Evolutionary conservation across 2,888 invertebrate genomes (phyloP).

Genomic region (Lasioglossum morio): DNA sequence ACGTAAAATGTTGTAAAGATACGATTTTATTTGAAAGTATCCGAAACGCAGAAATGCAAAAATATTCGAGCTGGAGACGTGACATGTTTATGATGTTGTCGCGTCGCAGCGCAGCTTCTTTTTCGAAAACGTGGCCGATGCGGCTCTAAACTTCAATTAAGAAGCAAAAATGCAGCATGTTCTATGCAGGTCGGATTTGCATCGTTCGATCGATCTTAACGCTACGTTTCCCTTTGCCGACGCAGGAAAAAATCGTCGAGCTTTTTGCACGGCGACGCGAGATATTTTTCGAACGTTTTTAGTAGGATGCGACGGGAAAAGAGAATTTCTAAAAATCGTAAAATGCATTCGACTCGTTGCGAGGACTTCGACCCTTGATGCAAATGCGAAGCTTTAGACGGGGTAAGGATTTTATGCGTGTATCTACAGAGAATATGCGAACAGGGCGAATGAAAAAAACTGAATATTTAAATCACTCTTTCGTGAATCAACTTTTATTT

Average conservation of each 20-base stretch:
- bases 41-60: too few species aligned
- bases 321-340: conserved; percentile 15
- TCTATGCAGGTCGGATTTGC: conserved; percentile 16
- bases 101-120: not conserved
- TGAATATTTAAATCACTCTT: not conserved
- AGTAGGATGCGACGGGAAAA: not conserved
- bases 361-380: not conserved
- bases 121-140: not conserved
- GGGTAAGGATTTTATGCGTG: not conserved
- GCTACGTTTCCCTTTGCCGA: not conserved
- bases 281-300: not conserved
- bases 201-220: conserved; percentile 11
- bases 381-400: not conserved
- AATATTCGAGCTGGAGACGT: not conserved
- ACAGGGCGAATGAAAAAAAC: not conserved
- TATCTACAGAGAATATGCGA: not conserved
- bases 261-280: not conserved
- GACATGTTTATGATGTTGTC: not conserved
- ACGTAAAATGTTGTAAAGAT: not conserved
- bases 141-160: not conserved
- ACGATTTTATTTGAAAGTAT: not conserved
- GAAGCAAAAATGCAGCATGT: not conserved
- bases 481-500: not conserved
- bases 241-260: not conserved
- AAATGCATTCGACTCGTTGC: not conserved